Base-by-base conservation (phyloP, 1,140 invertebrate genomes). In the Pseudomyrmex cubaensis region DNA sequence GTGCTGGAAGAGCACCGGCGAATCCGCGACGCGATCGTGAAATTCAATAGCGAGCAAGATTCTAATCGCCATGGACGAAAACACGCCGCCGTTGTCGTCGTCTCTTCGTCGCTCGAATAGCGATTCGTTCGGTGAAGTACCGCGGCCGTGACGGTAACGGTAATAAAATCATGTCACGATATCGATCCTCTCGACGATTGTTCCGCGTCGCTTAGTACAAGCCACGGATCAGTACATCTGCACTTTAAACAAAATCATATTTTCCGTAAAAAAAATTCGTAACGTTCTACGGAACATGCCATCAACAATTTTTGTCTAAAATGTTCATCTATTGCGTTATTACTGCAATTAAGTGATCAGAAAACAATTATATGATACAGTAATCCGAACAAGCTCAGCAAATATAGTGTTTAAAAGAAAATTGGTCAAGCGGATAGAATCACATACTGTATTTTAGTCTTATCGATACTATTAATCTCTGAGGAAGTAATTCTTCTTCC, bases 31-130 rank as follows among this genome's bases (percentile, higher is more conserved):
- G 56, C 63, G 59, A 84, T 73, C 48, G 82, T 87, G 87, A 78
- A 87, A 88, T 87, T 88, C 86, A 87, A 88, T 88, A 84, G 87
- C 54, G 54, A 82, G 59, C 76, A 66, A 87, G 85, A 88, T 88
- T 7, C 85, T 87, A 84, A 88, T 88, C 85, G 54, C 22, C 8
- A 13, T 48, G 25, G 22, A 22, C 70, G 59, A 75, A 59, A 78
- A 87, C 80, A 83, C 54, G 52, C 67, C 25, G 44, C 59, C 17
- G 62, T 35, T 35, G 35, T 35, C 35, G 35, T 35, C 25, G 25
- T 35, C 25, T 35, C 35, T 5, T 70, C 46, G 77, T 25, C 44
- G 46, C 22, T 44, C 48, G 61, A 70, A 56, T 80, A 74, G 77
- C 64, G 84, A 86, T 82, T 85, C 69, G 46, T 25, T 46, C 72